Evolutionary conservation across 2,113 vertebrate species (phyloP).

Genomic region (Romanogobio albipinnatus): DNA sequence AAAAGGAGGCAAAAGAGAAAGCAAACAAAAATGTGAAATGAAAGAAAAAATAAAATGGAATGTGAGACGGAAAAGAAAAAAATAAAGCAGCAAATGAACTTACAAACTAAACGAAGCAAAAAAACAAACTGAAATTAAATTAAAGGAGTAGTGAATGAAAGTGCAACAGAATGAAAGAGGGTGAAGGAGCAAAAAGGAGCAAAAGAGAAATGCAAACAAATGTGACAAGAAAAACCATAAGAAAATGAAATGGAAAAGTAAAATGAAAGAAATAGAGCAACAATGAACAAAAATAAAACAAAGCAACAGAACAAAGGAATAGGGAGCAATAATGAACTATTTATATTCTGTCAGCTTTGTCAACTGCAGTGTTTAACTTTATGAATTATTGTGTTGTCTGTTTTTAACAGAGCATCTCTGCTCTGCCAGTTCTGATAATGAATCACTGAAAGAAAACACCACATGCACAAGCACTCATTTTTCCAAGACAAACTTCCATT

Average conservation of each 20-base stretch:
- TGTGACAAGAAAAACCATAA: not conserved
- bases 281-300: not conserved
- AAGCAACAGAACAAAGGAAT: not conserved
- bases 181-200: not conserved
- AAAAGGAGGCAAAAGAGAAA: not conserved
- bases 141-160: no score
- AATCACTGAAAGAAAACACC: conserved; percentile 8
- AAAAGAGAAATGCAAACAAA: not conserved
- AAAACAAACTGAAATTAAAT: no score
- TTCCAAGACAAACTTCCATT: conserved; percentile 24
- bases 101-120: no score
- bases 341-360: not conserved
- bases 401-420: not conserved
- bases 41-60: not conserved
- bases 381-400: not conserved
- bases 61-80: no score
- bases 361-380: not conserved
- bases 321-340: not conserved
- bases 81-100: no score
- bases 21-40: not conserved
- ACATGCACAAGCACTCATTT: not conserved
- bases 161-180: not conserved
- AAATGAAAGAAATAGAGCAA: not conserved
- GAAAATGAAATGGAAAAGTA: not conserved
- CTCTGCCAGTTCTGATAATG: not conserved